Base-by-base conservation (phyloP, 2,113 vertebrate genomes). In the Monopterus albus region DNA sequence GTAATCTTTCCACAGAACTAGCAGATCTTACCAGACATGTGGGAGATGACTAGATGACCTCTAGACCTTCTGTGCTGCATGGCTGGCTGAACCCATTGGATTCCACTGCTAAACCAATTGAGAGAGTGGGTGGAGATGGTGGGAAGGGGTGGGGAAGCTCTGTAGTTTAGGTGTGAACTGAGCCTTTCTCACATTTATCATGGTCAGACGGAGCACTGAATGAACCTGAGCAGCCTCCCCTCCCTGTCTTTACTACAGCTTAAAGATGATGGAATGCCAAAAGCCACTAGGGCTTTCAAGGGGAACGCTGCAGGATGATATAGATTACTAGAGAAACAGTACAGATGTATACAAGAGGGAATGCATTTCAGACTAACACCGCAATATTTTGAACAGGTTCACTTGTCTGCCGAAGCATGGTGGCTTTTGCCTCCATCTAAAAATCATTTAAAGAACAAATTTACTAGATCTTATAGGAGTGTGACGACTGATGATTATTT, bases 401-500 rank as follows among this genome's bases (percentile, higher is more conserved):
- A 26, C 35, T 58, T 35, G 45, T 62, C 38, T 60, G 68, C 72
- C 69, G 39, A 65, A 63, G 50, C 63, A 61, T 8, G 8, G 42
- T 33, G 45, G 51, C 42, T 62, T 60, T 74, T 51, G 33, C 58
- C 51, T 65, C 21, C 40, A 58, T 31, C 21, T 45, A 55, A 36
- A 82, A 84, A 85, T 88, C 74, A 78, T 87, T 90, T 76, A 84
- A 67, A 87, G 81, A 83, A 43, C 52, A 78, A 52, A 81, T 84
- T 75, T 76, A 80, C 79, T 38, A 79, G 85, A 84, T 81, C 53
- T 73, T 79, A 42, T 39, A 55, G 31, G 38, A 69, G 72, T 79
- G 64, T 75, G 74, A 79, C 31, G 29, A 78, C 71, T 75, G 74
- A 86, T 88, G 78, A 81, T 75, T 75, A 68, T 82, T 84, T 89